Evolutionary conservation across 2,888 invertebrate genomes (phyloP), one percentile per base, ranked within the genome.

Genomic region (Eustalomyia histrio): DNA sequence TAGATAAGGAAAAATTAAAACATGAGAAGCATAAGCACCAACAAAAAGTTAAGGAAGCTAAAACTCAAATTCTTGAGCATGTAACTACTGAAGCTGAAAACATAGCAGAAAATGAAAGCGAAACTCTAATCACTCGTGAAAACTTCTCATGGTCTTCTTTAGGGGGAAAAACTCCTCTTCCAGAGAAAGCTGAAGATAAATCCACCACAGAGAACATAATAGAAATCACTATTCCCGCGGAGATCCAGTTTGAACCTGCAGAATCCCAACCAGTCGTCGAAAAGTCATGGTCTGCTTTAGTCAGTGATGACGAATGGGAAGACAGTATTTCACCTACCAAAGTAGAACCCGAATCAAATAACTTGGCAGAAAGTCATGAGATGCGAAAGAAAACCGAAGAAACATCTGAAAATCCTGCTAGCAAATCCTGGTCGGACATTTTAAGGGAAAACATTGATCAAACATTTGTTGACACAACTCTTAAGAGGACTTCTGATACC

Each of bases 251-350:
- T 9, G 16, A 2, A 14, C 29, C 43, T 29, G 58, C 57, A 52
- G 18, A 53, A n/a, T 33, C 21, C 5, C 52, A 61, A 35, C 12
- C 35, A 0, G 10, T 39, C 17, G 12, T 53, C 14, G 74, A 74
- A 50, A 72, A 75, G 17, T 18, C 82, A 7, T 75, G 75, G 61
- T 72, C 79, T 18, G 52, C 57, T 1, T 61, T 78, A 8, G 21
- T 75, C 57, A 71, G 80, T 21, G 82, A 82, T 18, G 83, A 82
- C 47, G 78, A 80, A 29, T 69, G 68, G 65, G 75, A 79, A 29
- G 68, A 43, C 1, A 63, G 5, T 33, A n/a, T 63, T 50, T 14
- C 61, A 16, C 33, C 16, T 10, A 14, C 9, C 8, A 50, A 35
- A 4, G 18, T 72, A 12, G 17, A 52, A 39, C 17, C 47, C 2